Evolutionary conservation across 2,888 invertebrate species (phyloP).

Genomic region (Alsophila aescularia): DNA sequence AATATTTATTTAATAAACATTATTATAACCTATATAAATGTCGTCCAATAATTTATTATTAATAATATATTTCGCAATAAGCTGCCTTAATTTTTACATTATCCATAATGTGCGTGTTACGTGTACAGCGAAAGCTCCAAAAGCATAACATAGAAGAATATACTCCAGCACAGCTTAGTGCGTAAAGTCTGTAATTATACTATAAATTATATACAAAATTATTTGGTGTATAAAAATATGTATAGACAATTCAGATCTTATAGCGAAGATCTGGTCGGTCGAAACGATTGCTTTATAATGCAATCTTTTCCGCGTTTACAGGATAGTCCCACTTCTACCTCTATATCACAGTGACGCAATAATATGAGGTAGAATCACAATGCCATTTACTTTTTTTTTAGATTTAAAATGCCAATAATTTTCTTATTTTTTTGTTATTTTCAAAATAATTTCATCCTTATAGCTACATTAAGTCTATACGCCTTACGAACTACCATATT

Average conservation of each 20-base stretch:
- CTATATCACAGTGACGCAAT: conserved; percentile 57
- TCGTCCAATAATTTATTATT: conserved; percentile 57
- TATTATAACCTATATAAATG: conserved; percentile 68
- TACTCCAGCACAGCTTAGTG: conserved; percentile 66
- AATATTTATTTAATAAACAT: conserved; percentile 75
- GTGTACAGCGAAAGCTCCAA: conserved; percentile 73
- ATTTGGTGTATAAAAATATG: conserved; percentile 78
- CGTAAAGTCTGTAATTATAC: conserved; percentile 54
- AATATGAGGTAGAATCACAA: conserved; percentile 72
- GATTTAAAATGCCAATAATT: conserved; percentile 44
- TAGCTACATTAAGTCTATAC: conserved; percentile 73
- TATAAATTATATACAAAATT: conserved; percentile 77
- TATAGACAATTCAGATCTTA: conserved; percentile 79
- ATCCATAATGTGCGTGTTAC: conserved; percentile 58
- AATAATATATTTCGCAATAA: conserved; percentile 59
- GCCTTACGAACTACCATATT: conserved; percentile 74
- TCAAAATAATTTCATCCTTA: conserved; percentile 59
- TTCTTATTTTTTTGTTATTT: conserved; percentile 46
- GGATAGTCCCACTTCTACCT: conserved; percentile 73
- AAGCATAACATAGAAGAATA: conserved; percentile 70
- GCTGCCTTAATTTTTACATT: conserved; percentile 71
- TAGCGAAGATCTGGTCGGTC: conserved; percentile 81
- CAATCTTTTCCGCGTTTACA: conserved; percentile 80
- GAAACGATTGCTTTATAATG: conserved; percentile 76
- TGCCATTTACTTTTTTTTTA: conserved; percentile 64